These are phyloP conservation scores for Archilochus colubris DNA, from an alignment of 2,113 vertebrate species.

Conservation along the genomic window DNA sequence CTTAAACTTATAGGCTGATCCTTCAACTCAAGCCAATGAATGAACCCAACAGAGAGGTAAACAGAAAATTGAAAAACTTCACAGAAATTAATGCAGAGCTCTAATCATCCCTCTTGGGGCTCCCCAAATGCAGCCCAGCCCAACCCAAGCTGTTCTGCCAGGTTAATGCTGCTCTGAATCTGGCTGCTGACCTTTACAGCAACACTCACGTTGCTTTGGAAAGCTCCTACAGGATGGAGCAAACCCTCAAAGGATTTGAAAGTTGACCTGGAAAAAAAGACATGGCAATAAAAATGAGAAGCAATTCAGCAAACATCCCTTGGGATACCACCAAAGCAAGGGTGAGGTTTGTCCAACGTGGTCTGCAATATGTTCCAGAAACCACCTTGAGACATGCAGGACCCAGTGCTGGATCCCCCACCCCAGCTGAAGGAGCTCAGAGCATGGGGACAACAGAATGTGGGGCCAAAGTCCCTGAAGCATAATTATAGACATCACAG, in stretches of 20 bases:
- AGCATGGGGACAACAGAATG: not conserved
- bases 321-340: not conserved
- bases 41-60: not conserved
- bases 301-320: not conserved
- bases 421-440: too few relatives aligned
- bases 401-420: too few relatives aligned
- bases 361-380: fast-evolving
- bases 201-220: not conserved
- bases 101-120: not conserved
- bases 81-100: not conserved
- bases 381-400: fast-evolving
- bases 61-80: not conserved
- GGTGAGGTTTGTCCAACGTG: fast-evolving
- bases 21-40: not conserved
- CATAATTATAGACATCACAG: fast-evolving
- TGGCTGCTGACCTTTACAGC: not conserved
- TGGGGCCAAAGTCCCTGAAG: not conserved
- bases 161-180: not conserved
- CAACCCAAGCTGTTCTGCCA: not conserved
- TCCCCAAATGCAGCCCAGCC: not conserved
- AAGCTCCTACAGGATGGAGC: not conserved
- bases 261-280: not conserved
- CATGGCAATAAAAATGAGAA: not conserved
- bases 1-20: not conserved
- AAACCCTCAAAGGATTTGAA: not conserved